These are phyloP conservation scores for Cryptosula pallasiana DNA, from an alignment of 2,888 invertebrate genomes.

Conservation along the genomic window DNA sequence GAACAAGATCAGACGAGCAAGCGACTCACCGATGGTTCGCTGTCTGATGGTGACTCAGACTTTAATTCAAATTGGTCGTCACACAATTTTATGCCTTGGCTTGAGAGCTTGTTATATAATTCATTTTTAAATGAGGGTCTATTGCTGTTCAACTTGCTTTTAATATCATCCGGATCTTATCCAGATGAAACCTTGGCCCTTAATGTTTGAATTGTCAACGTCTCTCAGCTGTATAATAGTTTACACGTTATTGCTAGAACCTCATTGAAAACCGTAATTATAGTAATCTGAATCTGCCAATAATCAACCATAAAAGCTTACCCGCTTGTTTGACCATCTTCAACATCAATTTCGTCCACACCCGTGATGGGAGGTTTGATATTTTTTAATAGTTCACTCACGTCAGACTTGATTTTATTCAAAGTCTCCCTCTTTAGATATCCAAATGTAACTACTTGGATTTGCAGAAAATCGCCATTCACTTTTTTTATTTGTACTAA, in stretches of 20 bases:
- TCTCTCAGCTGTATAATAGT: neutral
- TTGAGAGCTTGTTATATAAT: too few relatives aligned
- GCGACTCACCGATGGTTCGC: too few relatives aligned
- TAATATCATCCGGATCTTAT: neutral
- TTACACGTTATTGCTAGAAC: neutral
- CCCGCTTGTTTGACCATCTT: neutral
- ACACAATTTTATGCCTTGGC: too few relatives aligned
- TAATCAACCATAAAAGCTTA: too few relatives aligned
- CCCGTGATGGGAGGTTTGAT: neutral
- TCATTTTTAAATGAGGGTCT: too few relatives aligned
- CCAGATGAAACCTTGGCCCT: neutral
- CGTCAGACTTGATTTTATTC: neutral
- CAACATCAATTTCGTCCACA: neutral
- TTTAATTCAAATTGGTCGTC: too few relatives aligned
- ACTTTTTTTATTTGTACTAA: too few relatives aligned
- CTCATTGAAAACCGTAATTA: too few relatives aligned
- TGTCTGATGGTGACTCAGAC: too few relatives aligned
- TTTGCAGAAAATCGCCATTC: neutral
- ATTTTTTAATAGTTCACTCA: neutral
- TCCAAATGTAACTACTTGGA: neutral
- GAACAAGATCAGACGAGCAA: too few relatives aligned
- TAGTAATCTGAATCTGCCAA: too few relatives aligned
- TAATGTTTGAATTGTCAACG: neutral
- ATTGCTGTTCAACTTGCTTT: neutral
- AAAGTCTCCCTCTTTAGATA: neutral